These are phyloP conservation scores for Cerceris ruficornis DNA, from an alignment of 2,888 invertebrate species.

Conservation along the genomic window DNA sequence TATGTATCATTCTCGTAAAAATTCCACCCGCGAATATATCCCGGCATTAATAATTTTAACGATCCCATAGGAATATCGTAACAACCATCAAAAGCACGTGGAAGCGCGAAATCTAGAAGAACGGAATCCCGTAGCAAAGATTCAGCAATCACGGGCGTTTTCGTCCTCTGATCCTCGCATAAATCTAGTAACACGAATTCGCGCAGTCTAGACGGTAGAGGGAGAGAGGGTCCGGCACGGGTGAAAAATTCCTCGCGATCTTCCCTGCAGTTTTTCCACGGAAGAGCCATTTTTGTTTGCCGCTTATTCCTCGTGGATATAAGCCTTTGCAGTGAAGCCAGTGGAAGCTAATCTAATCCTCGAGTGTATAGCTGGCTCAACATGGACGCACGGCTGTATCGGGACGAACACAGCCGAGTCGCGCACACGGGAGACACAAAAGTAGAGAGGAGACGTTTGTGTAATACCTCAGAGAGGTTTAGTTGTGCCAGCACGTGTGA, in stretches of 20 bases:
- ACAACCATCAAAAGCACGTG: too few relatives aligned
- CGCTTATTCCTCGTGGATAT: constrained; percentile 73
- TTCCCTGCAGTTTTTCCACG: constrained; percentile 55
- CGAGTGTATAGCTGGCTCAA: constrained; percentile 73
- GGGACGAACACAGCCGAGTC: constrained; percentile 37
- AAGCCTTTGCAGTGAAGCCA: constrained; percentile 77
- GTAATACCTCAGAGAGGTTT: constrained; percentile 65
- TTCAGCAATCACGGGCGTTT: constrained; percentile 51
- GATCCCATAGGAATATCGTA: too few relatives aligned
- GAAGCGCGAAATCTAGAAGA: too few relatives aligned
- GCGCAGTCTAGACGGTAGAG: constrained; percentile 7
- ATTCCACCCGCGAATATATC: too few relatives aligned
- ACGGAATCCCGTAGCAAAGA: constrained; percentile 20
- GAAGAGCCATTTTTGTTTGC: constrained; percentile 77
- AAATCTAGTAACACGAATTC: constrained; percentile 56
- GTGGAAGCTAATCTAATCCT: constrained; percentile 78
- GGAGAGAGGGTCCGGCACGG: constrained; percentile 14
- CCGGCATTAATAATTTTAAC: too few relatives aligned
- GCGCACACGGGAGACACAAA: constrained; percentile 36
- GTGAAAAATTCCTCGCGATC: constrained; percentile 64
- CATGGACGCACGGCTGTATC: constrained; percentile 55
- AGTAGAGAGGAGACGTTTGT: constrained; percentile 57
- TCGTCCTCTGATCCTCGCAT: constrained; percentile 54
- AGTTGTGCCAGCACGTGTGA: constrained; percentile 53
- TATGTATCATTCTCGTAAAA: too few relatives aligned